Percentiles rank a stretch among this genome's conserved stretches.
These are phyloP conservation scores for Meiosimyza platycephala DNA, from an alignment of 2,888 invertebrate genomes.

Conservation along the genomic window DNA sequence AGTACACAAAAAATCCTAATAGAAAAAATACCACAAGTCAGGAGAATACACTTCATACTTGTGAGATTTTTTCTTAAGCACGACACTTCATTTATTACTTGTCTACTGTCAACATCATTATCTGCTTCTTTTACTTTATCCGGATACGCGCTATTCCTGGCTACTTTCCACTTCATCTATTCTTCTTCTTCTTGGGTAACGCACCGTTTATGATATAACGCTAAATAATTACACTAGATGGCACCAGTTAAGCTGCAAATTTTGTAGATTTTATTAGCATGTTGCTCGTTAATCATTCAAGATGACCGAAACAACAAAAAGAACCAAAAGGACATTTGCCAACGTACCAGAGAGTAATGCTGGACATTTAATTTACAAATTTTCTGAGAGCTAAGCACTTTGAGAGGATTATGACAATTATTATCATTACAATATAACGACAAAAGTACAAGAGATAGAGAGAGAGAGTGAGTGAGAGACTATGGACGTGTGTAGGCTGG, in stretches of 20 bases:
- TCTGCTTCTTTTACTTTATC: too few relatives aligned
- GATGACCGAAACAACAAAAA: not conserved
- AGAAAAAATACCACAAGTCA: too few relatives aligned
- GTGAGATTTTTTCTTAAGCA: too few relatives aligned
- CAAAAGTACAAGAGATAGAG: too few relatives aligned
- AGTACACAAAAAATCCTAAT: too few relatives aligned
- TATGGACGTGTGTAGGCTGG: not conserved
- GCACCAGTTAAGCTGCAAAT: conserved; percentile 17
- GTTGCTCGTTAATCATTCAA: conserved; percentile 42
- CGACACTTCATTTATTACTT: too few relatives aligned
- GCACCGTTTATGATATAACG: not conserved
- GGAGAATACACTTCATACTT: too few relatives aligned
- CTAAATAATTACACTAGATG: conserved; percentile 28
- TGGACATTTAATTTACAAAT: conserved; percentile 41
- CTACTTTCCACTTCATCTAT: conserved; percentile 13
- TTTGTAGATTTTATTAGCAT: conserved; percentile 40
- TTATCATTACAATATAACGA: conserved; percentile 14
- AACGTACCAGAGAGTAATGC: not conserved
- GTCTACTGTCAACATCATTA: too few relatives aligned
- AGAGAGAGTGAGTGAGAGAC: too few relatives aligned
- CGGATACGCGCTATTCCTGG: not conserved
- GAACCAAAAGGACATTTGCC: not conserved
- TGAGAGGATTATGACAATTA: conserved; percentile 42
- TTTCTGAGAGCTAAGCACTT: conserved; percentile 33
- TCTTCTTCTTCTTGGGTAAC: not conserved